These are phyloP conservation scores for Bolborhynchus lineola DNA, from an alignment of 2,113 vertebrate species.

Conservation along the genomic window DNA sequence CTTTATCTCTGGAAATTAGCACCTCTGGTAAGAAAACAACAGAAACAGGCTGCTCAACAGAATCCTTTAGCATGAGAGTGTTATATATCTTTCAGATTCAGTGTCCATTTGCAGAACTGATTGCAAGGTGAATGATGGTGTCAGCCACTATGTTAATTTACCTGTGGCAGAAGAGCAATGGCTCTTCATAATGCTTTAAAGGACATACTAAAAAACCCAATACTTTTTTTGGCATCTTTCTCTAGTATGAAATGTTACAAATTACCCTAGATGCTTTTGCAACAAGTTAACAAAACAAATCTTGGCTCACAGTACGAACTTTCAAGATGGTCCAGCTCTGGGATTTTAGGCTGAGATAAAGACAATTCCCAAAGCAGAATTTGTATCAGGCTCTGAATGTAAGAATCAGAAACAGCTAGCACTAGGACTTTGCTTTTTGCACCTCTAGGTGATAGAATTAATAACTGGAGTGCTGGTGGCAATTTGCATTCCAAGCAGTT, in stretches of 20 bases:
- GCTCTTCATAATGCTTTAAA: not conserved
- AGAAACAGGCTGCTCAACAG: not conserved
- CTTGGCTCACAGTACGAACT: not conserved
- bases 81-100: not conserved
- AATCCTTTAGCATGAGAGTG: not conserved
- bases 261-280: not conserved
- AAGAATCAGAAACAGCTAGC: not conserved
- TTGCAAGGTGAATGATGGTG: not conserved
- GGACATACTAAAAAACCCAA: not conserved
- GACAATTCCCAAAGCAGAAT: not conserved
- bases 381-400: not conserved
- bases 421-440: not conserved
- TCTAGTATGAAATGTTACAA: not conserved
- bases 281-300: not conserved
- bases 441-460: not conserved
- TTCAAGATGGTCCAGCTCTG: not conserved
- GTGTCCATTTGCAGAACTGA: not conserved
- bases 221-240: not conserved
- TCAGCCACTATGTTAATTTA: not conserved
- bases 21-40: slow-evolving; percentile 31
- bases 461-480: not conserved
- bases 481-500: not conserved
- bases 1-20: slow-evolving; percentile 44
- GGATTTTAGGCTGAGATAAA: not conserved
- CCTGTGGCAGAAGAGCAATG: not conserved